phyloP scores from a whole-genome alignment of 1,140 invertebrate species.

The Drosophila sechellia region DNA sequence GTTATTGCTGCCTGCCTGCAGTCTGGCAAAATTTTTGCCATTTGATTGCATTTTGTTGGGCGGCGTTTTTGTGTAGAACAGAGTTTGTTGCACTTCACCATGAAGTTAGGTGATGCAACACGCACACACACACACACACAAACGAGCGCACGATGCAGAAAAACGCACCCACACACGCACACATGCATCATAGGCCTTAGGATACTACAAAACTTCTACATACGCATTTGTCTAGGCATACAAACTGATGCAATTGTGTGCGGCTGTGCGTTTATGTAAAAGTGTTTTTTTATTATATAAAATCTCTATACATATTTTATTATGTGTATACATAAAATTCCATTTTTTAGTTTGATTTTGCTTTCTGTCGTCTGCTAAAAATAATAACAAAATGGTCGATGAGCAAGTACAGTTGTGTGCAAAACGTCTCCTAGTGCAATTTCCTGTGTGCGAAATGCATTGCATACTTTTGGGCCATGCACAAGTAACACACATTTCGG shows the following conservation, averaged over 20 bases:
- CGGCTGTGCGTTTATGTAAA: slow-evolving; percentile 38
- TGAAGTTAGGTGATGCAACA: slow-evolving; percentile 69
- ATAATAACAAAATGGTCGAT: slow-evolving; percentile 65
- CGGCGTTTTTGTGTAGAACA: slow-evolving; percentile 63
- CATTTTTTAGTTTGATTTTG: slow-evolving; percentile 77
- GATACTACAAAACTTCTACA: slow-evolving; percentile 61
- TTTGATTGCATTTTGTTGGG: slow-evolving; percentile 77
- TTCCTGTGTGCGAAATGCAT: slow-evolving; percentile 13
- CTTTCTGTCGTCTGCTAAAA: slow-evolving; percentile 58
- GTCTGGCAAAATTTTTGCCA: slow-evolving; percentile 80
- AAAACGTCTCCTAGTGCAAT: slow-evolving; percentile 48
- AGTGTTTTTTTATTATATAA: slow-evolving; percentile 50
- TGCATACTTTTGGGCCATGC: slow-evolving; percentile 35
- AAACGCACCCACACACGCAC: slow-evolving; percentile 61
- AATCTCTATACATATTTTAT: slow-evolving; percentile 54
- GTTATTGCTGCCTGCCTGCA: slow-evolving; percentile 41
- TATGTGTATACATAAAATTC: slow-evolving; percentile 40
- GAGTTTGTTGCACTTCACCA: slow-evolving; percentile 76
- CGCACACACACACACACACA: slow-evolving; percentile 6
- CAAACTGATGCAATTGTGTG: slow-evolving; percentile 11
- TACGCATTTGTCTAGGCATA: slow-evolving; percentile 47
- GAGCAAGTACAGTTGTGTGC: slow-evolving; percentile 61
- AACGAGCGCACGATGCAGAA: slow-evolving; percentile 49
- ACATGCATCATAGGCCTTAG: slow-evolving; percentile 54
- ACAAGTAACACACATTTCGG: slow-evolving; percentile 34